Evolutionary conservation across 2,797 vertebrate genomes (phyloP).

Genomic region (Atherinosoma microstoma): DNA sequence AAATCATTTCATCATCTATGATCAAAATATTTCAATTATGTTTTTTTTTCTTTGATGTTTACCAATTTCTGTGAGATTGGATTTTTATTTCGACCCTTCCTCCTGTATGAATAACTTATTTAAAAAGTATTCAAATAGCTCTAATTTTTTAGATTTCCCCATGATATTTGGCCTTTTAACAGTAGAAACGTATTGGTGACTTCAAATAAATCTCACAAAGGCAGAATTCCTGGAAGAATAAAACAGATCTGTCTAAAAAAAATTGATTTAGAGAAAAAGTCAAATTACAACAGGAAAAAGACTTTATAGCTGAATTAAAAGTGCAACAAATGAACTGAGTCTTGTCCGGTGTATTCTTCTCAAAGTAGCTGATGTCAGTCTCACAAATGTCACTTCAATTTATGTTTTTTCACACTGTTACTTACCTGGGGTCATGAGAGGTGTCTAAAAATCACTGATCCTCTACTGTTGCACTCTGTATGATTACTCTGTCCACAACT

Average conservation of each 20-base stretch:
- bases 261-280: neutral
- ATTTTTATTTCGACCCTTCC: too few relatives aligned
- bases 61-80: too few relatives aligned
- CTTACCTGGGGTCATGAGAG: slow-evolving; percentile 20
- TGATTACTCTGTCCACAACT: slow-evolving; percentile 57
- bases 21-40: too few relatives aligned
- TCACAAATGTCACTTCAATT: slow-evolving; percentile 11
- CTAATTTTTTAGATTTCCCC: too few relatives aligned
- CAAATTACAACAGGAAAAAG: neutral
- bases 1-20: neutral
- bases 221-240: too few relatives aligned
- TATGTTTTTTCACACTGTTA: slow-evolving; percentile 9
- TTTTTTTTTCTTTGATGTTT: neutral
- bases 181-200: too few relatives aligned
- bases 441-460: slow-evolving; percentile 31
- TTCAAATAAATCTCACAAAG: too few relatives aligned
- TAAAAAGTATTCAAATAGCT: neutral
- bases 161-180: neutral
- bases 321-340: too few relatives aligned
- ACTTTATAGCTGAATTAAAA: slow-evolving; percentile 17
- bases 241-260: too few relatives aligned
- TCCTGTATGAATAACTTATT: neutral
- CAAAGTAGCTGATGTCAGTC: neutral
- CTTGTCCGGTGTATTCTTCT: slow-evolving; percentile 8
- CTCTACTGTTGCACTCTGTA: slow-evolving; percentile 50